Conservation (phyloP, 92 coral and sea anemone species). For the Pocillopora grandis region DNA sequence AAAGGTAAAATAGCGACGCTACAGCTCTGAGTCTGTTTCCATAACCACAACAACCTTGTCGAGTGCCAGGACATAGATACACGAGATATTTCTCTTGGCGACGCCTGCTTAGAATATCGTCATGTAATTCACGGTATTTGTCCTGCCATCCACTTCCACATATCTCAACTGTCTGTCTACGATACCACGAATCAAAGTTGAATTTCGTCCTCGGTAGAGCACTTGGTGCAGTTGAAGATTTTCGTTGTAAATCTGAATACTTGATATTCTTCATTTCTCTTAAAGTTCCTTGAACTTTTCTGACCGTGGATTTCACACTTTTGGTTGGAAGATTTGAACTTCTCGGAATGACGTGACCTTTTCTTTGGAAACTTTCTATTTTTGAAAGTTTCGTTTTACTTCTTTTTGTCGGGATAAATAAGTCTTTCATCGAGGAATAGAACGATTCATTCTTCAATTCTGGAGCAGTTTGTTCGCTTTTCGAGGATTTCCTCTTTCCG, state of each 20-base stretch:
- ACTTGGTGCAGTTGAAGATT: not conserved
- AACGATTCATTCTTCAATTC: not conserved
- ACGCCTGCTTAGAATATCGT: constrained; percentile 45
- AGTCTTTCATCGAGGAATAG: not conserved
- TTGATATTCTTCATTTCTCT: too few relatives aligned
- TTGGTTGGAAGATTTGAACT: not conserved
- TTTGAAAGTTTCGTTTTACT: not conserved
- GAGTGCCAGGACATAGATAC: constrained; percentile 71
- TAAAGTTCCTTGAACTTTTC: not conserved
- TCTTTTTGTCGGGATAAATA: not conserved
- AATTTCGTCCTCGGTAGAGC: not conserved
- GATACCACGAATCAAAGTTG: constrained; percentile 24
- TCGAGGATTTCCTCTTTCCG: not conserved
- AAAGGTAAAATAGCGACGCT: constrained; percentile 73
- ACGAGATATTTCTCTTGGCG: constrained; percentile 59
- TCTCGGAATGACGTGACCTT: not conserved
- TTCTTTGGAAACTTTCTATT: not conserved
- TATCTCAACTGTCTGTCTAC: constrained; percentile 9
- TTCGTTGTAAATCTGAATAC: not conserved
- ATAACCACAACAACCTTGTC: constrained; percentile 89
- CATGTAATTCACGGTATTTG: constrained; percentile 67
- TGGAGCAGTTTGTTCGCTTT: not conserved
- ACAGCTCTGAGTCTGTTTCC: constrained; percentile 89
- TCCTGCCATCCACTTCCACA: constrained; percentile 86
- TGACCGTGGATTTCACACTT: too few relatives aligned